Percentiles rank a stretch among this genome's conserved stretches.
Conservation (phyloP, 1,140 invertebrate genomes). For the Phymorhynchus buccinoides region DNA sequence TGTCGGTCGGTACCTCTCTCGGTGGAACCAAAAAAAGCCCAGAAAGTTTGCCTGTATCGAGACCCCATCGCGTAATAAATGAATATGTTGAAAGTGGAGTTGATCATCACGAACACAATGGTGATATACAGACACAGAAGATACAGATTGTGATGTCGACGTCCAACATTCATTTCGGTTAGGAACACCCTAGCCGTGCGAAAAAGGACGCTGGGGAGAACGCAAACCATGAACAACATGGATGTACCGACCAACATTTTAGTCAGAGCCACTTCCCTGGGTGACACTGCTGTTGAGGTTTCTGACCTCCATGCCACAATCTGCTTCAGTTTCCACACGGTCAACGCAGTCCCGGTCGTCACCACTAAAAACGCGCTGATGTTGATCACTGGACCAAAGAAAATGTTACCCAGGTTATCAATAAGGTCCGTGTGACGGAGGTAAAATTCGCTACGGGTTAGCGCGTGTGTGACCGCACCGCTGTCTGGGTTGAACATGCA, state of each 20-base stretch:
- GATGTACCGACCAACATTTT: constrained; percentile 26
- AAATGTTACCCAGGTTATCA: neutral
- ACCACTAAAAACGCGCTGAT: neutral
- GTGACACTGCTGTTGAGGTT: neutral
- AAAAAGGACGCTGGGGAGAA: neutral
- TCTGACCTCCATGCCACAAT: neutral
- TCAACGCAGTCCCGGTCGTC: neutral
- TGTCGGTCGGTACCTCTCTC: too few species aligned
- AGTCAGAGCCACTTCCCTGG: constrained; percentile 16
- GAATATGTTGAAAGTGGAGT: neutral
- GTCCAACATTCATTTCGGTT: neutral
- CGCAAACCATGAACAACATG: constrained; percentile 7
- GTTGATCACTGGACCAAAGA: neutral
- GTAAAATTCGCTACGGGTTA: neutral
- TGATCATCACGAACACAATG: neutral
- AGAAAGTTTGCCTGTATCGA: neutral
- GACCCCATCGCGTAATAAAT: neutral
- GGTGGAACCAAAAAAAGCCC: too few species aligned
- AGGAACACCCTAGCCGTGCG: neutral
- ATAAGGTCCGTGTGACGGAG: neutral
- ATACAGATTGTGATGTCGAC: constrained; percentile 5
- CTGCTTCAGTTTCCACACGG: neutral
- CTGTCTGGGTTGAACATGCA: neutral
- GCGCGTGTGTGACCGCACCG: neutral
- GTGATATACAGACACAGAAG: neutral